These are phyloP conservation scores for Crotophaga sulcirostris DNA, from an alignment of 2,113 vertebrate genomes.

Conservation along the genomic window DNA sequence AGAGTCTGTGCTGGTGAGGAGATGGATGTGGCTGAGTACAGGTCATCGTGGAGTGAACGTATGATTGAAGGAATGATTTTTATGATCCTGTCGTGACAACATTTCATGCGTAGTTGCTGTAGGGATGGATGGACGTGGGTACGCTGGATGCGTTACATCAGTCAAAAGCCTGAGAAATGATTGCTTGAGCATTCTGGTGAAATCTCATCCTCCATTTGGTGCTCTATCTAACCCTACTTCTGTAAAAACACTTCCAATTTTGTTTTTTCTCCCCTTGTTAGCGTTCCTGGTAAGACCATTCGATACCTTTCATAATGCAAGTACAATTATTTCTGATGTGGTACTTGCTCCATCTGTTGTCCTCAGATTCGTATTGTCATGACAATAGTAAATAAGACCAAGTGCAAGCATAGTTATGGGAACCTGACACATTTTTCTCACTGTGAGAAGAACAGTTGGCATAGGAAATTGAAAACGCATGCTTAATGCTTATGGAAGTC, in stretches of 20 bases:
- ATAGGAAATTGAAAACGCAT: constrained; percentile 35
- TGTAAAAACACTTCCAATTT: background rate
- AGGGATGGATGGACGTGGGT: background rate
- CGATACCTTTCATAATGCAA: background rate
- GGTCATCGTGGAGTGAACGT: background rate
- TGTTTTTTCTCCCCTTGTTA: background rate
- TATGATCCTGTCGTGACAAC: background rate
- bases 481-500: constrained; percentile 10
- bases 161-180: background rate
- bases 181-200: background rate
- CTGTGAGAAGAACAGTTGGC: constrained; percentile 43
- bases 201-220: constrained; percentile 12
- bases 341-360: background rate
- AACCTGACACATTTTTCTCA: constrained; percentile 31
- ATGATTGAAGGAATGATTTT: constrained; percentile 15
- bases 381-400: constrained; percentile 55
- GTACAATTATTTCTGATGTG: background rate
- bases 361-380: constrained; percentile 25
- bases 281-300: background rate
- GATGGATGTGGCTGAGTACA: constrained; percentile 25
- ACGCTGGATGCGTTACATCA: background rate
- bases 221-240: background rate
- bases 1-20: background rate
- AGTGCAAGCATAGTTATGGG: constrained; percentile 32
- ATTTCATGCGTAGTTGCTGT: background rate